phyloP scores from a whole-genome alignment of 2,113 vertebrate genomes.

The Dryoscopus gambensis region DNA sequence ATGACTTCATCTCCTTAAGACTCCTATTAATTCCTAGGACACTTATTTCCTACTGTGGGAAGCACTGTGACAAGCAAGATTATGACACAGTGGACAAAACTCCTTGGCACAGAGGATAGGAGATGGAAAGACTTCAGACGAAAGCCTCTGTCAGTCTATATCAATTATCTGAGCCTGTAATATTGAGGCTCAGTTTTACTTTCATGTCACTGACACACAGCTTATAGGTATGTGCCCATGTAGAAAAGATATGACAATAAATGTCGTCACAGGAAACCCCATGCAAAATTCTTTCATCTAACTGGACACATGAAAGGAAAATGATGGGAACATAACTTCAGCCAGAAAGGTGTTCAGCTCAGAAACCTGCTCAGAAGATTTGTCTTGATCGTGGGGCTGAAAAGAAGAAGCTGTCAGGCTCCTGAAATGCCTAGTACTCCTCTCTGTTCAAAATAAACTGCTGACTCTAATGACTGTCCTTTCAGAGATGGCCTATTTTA shows the following conservation, averaged over 20 bases:
- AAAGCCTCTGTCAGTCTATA: background rate
- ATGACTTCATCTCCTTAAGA: background rate
- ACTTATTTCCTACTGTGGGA: background rate
- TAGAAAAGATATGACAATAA: background rate
- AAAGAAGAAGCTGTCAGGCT: background rate
- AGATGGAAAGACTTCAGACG: background rate
- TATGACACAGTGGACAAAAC: background rate
- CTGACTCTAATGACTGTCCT: background rate
- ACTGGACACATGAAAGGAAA: background rate
- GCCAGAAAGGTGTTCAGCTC: background rate
- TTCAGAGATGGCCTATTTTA: slow-evolving; percentile 19
- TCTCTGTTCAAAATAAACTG: background rate
- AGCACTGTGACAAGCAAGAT: background rate
- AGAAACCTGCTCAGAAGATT: background rate
- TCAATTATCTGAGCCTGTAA: background rate
- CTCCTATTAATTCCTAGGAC: background rate
- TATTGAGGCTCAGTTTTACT: background rate
- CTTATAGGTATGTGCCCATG: background rate
- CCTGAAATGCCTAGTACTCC: background rate
- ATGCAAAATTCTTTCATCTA: background rate
- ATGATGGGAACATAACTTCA: background rate
- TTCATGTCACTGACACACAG: background rate
- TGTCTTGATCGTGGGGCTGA: background rate
- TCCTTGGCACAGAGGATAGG: background rate
- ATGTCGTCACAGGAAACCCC: background rate